A percentile compares a stretch with the other conserved stretches of the same genome.
Evolutionary conservation across 2,113 vertebrate genomes (phyloP).

Genomic region (Atractosteus spatula): DNA sequence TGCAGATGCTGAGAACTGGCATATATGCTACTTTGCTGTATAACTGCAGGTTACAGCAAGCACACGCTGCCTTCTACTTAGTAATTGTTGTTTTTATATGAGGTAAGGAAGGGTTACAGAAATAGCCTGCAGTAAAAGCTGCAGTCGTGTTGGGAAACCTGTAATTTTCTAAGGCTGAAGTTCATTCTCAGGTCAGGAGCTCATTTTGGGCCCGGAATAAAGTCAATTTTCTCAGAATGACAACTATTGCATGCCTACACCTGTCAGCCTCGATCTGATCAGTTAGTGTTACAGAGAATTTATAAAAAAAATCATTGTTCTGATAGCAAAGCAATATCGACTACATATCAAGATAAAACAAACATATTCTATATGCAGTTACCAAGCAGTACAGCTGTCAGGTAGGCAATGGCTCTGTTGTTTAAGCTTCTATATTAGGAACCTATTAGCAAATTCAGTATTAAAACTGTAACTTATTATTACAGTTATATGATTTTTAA

Average conservation of each 20-base stretch:
- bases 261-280: constrained; percentile 56
- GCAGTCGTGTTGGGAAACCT: constrained; percentile 54
- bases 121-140: constrained; percentile 45
- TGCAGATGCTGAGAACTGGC: no score
- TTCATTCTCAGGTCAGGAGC: constrained; percentile 56
- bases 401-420: no score
- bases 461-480: no score
- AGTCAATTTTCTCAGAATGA: constrained; percentile 26
- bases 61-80: constrained; percentile 29
- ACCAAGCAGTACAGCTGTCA: no score
- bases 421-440: no score
- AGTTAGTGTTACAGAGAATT: constrained; percentile 11
- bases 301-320: no score
- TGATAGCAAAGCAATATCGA: no score
- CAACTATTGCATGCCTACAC: constrained; percentile 43
- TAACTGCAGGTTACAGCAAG: constrained; percentile 51
- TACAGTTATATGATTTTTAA: no score
- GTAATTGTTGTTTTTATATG: constrained; percentile 58
- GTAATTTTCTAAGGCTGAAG: constrained; percentile 60
- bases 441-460: no score
- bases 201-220: constrained; percentile 30
- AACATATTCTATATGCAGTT: no score
- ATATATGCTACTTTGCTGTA: no score
- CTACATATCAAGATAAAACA: no score
- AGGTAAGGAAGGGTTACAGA: constrained; percentile 49